phyloP scores from a whole-genome alignment of 2,113 vertebrate genomes.

The Salminus brasiliensis region DNA sequence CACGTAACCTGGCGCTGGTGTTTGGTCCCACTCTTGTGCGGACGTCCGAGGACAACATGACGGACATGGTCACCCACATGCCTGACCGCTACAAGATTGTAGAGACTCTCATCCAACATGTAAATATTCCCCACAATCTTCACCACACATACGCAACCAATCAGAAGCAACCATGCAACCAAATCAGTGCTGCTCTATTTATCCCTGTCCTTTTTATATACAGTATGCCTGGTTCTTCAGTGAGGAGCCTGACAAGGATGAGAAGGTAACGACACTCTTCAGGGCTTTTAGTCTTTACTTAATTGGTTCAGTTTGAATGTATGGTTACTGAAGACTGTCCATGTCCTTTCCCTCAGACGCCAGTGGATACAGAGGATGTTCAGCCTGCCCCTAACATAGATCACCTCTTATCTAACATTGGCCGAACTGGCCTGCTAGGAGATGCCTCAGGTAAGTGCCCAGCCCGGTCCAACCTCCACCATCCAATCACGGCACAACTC shows the following conservation, averaged over 20 bases:
- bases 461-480: background rate
- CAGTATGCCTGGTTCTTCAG: slow-evolving; percentile 92
- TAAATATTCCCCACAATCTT: slow-evolving; percentile 57
- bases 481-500: background rate
- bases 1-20: slow-evolving; percentile 93
- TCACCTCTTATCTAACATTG: slow-evolving; percentile 96
- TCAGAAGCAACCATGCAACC: slow-evolving; percentile 50
- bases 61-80: slow-evolving; percentile 99
- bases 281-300: background rate
- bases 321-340: background rate
- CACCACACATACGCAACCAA: background rate
- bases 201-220: slow-evolving; percentile 65
- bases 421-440: slow-evolving; percentile 83
- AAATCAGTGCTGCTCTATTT: too few relatives aligned
- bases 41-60: slow-evolving; percentile 98
- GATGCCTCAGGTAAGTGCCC: slow-evolving; percentile 89
- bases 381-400: slow-evolving; percentile 96
- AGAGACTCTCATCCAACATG: slow-evolving; percentile 95
- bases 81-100: slow-evolving; percentile 98
- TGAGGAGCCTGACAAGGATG: slow-evolving; percentile 89
- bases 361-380: slow-evolving; percentile 89
- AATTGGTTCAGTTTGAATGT: too few relatives aligned
- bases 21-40: slow-evolving; percentile 94
- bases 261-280: slow-evolving; percentile 78
- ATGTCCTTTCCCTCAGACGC: slow-evolving; percentile 78